phyloP scores from a whole-genome alignment of 1,140 invertebrate genomes.

The Campoletis sonorensis region DNA sequence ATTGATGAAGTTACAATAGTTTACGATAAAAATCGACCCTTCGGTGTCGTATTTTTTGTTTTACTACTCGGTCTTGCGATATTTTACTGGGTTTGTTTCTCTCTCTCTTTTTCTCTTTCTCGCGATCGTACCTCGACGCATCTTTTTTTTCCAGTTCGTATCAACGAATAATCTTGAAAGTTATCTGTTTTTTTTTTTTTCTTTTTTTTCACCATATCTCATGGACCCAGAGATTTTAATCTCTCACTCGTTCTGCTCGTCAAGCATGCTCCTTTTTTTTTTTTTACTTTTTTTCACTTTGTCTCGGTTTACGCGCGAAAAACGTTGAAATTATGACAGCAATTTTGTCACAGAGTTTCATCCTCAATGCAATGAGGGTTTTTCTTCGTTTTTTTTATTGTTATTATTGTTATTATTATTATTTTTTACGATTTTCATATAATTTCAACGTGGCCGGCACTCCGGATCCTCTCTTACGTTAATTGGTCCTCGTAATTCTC shows the following conservation, averaged over 20 bases:
- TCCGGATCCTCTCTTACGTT: too few species aligned
- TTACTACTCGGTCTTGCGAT: too few species aligned
- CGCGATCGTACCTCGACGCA: too few species aligned
- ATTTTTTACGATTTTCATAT: background rate
- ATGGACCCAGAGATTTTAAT: background rate
- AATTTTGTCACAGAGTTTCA: background rate
- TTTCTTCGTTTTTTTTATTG: background rate
- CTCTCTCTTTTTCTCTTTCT: too few species aligned
- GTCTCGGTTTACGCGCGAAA: background rate
- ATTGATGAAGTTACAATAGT: too few species aligned
- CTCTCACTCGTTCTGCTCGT: background rate
- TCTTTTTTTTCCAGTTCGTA: too few species aligned
- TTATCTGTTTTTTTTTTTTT: background rate
- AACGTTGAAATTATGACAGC: background rate
- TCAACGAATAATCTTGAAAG: too few species aligned
- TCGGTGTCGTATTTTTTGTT: too few species aligned
- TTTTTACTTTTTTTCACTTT: background rate
- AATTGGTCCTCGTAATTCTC: too few species aligned
- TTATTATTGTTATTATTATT: background rate
- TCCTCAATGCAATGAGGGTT: background rate
- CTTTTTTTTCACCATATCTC: background rate
- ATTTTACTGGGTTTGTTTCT: too few species aligned
- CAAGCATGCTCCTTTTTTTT: background rate
- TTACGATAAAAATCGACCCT: too few species aligned
- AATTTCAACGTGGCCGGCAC: too few species aligned